phyloP scores from a whole-genome alignment of 2,888 invertebrate genomes.

The Teleogryllus oceanicus region DNA sequence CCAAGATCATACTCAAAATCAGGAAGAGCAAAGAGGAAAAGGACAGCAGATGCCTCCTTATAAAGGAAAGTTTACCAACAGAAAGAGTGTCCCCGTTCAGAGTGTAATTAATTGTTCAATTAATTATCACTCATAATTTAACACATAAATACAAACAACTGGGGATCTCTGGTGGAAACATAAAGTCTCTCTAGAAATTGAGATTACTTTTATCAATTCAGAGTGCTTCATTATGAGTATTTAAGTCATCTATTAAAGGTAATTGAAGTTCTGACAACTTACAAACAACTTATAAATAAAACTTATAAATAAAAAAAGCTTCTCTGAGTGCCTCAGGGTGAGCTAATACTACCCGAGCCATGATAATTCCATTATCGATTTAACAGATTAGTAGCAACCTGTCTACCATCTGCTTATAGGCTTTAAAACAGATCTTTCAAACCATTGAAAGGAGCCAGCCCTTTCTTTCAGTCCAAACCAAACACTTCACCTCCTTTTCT shows the following conservation, averaged over 20 bases:
- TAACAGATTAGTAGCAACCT: not conserved
- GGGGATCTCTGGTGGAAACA: no score
- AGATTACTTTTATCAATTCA: conserved; percentile 4
- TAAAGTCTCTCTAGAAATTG: not conserved
- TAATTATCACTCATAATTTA: no score
- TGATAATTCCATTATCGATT: not conserved
- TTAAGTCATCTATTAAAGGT: not conserved
- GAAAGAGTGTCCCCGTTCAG: no score
- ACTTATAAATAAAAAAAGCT: no score
- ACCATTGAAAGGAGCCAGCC: not conserved
- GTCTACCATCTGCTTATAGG: not conserved
- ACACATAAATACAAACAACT: no score
- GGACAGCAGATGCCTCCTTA: no score
- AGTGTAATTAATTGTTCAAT: no score
- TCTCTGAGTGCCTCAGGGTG: no score
- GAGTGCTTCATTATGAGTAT: not conserved
- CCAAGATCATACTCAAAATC: not conserved
- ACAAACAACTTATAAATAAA: no score
- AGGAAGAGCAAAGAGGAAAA: no score
- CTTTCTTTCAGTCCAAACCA: conserved; percentile 47
- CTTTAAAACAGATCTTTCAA: not conserved
- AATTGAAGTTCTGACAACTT: no score
- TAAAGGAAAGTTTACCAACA: no score
- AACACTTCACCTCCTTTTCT: conserved; percentile 77
- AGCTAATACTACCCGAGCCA: not conserved